phyloP scores from a whole-genome alignment of 1,140 invertebrate genomes.

The Cydia pomonella region DNA sequence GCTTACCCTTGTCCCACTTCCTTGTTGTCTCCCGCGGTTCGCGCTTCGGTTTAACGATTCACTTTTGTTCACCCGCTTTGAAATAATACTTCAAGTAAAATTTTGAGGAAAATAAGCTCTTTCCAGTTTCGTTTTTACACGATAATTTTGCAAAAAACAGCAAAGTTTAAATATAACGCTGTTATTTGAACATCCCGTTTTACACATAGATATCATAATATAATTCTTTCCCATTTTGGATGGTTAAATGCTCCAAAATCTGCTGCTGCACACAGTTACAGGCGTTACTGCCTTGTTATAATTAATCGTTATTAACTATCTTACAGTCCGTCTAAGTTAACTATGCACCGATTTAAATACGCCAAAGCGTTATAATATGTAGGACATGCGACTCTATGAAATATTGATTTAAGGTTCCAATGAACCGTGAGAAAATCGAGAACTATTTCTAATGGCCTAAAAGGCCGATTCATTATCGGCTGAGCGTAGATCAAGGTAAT shows the following conservation, averaged over 20 bases:
- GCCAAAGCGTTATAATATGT: no score
- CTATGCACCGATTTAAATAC: no score
- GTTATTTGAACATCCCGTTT: not conserved
- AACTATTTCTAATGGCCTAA: not conserved
- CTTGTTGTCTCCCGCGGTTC: slow-evolving; percentile 14
- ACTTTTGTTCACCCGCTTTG: not conserved
- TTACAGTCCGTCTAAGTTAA: no score
- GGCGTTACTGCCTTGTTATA: no score
- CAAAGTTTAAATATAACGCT: no score
- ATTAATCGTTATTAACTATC: no score
- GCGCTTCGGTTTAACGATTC: not conserved
- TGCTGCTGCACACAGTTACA: no score
- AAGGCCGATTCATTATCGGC: slow-evolving; percentile 3
- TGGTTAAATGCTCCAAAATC: no score
- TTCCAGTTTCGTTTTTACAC: not conserved
- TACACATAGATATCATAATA: not conserved
- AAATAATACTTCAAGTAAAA: not conserved
- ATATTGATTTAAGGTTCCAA: not conserved
- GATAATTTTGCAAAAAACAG: no score
- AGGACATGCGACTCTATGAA: no score
- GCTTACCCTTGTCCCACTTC: slow-evolving; percentile 30
- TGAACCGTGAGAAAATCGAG: not conserved
- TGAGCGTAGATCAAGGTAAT: slow-evolving; percentile 63
- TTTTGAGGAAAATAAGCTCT: not conserved
- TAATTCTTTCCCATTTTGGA: no score